Base-by-base conservation (phyloP, 2,113 vertebrate species). In the Labeo catla region DNA sequence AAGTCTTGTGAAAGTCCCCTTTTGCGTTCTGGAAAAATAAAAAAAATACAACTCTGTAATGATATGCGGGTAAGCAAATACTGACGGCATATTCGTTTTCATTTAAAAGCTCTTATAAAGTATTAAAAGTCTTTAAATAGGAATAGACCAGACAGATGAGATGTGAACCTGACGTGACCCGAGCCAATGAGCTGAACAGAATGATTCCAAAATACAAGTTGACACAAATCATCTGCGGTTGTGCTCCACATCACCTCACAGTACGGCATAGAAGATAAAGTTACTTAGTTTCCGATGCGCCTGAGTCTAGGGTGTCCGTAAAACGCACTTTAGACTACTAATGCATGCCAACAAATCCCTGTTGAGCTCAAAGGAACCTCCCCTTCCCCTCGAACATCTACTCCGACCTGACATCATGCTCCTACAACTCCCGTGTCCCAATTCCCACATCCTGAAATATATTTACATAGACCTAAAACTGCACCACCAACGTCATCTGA, bases 241-340 rank as follows among this genome's bases (percentile, higher is more conserved):
- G 84, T 81, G 34, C 84, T 86, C 10, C 52, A 82, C 81, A 57
- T 86, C 86, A 89, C 81, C 54, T 76, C 74, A 73, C 57, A 83
- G 79, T 81, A 73, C 66, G 68, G 61, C 82, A 83, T 28, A 76
- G 12, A 47, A 87, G 83, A 87, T 91, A 76, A 77, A 73, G 72
- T 89, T 91, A 88, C 90, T 12, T 43, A 88, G 68, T 91, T 91
- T 88, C 88, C 86, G 54, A 52, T 86, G 80, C 50, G 63, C 87
- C 61, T 86, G 83, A 81, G 86, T 87, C 16, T 84, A 82, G 84
- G 66, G 63, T 84, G 70, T 85, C 88, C 76, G 74, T 84, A 89
- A 86, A 59, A 84, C 43, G 12, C 73, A 74, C 74, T 87, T 78
- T 68, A 88, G 79, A 83, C 87, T 50, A 16, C 68, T 54, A 54